A percentile compares a stretch with the other conserved stretches of the same genome.
phyloP scores from a whole-genome alignment of 2,888 invertebrate species.

The Tenthredo distinguenda region DNA sequence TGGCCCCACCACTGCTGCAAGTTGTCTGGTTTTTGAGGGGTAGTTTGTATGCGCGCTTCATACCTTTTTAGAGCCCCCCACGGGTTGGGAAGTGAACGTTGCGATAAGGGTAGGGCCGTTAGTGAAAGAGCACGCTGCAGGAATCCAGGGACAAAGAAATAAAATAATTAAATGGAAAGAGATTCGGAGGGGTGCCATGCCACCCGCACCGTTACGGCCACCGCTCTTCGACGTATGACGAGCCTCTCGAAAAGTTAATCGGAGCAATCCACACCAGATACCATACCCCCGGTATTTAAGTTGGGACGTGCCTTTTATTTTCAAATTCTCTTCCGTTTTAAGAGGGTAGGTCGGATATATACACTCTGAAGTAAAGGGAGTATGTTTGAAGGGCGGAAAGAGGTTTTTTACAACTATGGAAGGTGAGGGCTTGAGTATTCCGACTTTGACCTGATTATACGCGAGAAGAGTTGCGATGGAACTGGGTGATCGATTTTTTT shows the following conservation, averaged over 20 bases:
- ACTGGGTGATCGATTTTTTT: background rate
- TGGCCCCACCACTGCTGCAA: background rate
- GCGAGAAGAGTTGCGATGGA: background rate
- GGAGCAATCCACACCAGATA: conserved; percentile 43
- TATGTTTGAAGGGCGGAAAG: background rate
- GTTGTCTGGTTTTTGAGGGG: conserved; percentile 55
- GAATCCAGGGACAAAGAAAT: conserved; percentile 31
- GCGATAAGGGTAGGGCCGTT: conserved; percentile 49
- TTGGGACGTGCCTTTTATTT: conserved; percentile 38
- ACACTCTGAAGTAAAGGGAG: background rate
- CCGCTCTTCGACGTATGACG: conserved; percentile 36
- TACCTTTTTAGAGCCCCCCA: conserved; percentile 39
- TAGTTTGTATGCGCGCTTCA: conserved; percentile 53
- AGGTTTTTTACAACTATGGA: background rate
- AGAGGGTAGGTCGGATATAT: background rate
- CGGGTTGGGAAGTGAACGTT: conserved; percentile 38
- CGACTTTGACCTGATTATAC: background rate
- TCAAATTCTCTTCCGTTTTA: background rate
- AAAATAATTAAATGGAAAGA: conserved; percentile 51
- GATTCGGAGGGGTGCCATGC: conserved; percentile 17
- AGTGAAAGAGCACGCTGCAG: conserved; percentile 41
- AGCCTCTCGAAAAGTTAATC: conserved; percentile 42
- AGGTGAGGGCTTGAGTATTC: background rate
- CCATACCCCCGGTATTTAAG: conserved; percentile 3
- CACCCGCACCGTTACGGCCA: background rate